These are phyloP conservation scores for Engystomops pustulosus DNA, from an alignment of 2,113 vertebrate genomes.

Conservation along the genomic window DNA sequence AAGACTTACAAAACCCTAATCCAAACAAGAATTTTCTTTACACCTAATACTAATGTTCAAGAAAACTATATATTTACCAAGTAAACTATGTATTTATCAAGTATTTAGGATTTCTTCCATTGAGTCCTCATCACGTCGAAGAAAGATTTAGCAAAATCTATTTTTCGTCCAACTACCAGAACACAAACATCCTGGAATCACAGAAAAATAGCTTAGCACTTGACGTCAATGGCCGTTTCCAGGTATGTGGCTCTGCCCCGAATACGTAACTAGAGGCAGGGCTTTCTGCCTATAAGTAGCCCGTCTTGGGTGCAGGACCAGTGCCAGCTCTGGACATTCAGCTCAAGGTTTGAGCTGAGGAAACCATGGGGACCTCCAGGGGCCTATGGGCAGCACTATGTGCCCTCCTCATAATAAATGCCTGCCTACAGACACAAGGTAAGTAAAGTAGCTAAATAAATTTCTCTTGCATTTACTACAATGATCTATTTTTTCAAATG, in stretches of 20 bases:
- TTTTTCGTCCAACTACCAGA: slow-evolving; percentile 42
- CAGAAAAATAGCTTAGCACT: slow-evolving; percentile 15
- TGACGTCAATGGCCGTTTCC: slow-evolving; percentile 32
- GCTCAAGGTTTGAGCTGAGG: slow-evolving; percentile 34
- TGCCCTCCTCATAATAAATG: slow-evolving; percentile 17
- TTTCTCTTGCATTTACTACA: too few species aligned
- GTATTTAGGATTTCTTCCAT: slow-evolving; percentile 23
- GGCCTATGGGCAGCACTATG: slow-evolving; percentile 26
- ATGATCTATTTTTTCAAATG: neutral
- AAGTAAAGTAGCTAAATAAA: neutral
- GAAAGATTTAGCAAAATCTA: neutral
- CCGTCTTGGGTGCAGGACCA: neutral
- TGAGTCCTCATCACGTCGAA: slow-evolving; percentile 7
- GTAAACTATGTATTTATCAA: slow-evolving; percentile 27
- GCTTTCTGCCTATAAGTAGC: slow-evolving; percentile 19
- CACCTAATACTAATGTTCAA: neutral
- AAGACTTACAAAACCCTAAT: neutral
- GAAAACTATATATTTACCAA: neutral
- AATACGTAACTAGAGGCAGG: neutral
- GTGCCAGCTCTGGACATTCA: slow-evolving; percentile 29
- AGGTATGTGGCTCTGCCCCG: neutral
- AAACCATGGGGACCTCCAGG: slow-evolving; percentile 43
- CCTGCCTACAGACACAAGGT: slow-evolving; percentile 35
- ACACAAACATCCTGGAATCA: slow-evolving; percentile 58
- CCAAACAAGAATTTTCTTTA: neutral